These are phyloP conservation scores for Ostrea denselamellosa DNA, from an alignment of 1,140 invertebrate genomes.

Conservation along the genomic window DNA sequence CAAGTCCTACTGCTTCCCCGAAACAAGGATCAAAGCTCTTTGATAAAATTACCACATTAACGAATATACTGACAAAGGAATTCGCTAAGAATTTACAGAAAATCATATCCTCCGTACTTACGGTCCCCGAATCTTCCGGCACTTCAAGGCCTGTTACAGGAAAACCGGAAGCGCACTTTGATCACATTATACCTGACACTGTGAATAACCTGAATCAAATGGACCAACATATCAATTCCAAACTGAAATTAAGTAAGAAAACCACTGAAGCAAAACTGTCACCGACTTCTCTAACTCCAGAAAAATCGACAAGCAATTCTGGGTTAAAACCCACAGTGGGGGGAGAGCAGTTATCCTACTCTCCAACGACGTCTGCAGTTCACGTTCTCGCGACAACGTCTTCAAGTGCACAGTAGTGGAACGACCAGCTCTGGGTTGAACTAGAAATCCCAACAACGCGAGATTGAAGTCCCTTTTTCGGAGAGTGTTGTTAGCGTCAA, in stretches of 20 bases:
- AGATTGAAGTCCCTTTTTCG: not conserved
- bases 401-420: not conserved
- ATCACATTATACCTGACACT: slow-evolving; percentile 25
- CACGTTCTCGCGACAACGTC: not conserved
- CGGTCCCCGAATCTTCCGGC: not conserved
- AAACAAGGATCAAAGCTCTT: not conserved
- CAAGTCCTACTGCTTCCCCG: not conserved
- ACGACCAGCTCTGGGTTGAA: not conserved
- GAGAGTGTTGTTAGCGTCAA: slow-evolving; percentile 13
- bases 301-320: not conserved
- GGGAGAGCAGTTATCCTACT: not conserved
- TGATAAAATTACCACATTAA: not conserved
- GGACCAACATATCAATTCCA: not conserved
- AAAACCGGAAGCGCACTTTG: not conserved
- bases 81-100: not conserved
- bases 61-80: not conserved
- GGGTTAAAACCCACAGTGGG: not conserved
- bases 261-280: not conserved
- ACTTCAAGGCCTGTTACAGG: not conserved
- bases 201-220: slow-evolving; percentile 6
- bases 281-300: not conserved
- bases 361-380: not conserved
- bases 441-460: slow-evolving; percentile 8
- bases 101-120: not conserved
- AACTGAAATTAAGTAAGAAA: not conserved